Conservation (phyloP, 1,140 invertebrate species). For the Bombus vancouverensis region DNA sequence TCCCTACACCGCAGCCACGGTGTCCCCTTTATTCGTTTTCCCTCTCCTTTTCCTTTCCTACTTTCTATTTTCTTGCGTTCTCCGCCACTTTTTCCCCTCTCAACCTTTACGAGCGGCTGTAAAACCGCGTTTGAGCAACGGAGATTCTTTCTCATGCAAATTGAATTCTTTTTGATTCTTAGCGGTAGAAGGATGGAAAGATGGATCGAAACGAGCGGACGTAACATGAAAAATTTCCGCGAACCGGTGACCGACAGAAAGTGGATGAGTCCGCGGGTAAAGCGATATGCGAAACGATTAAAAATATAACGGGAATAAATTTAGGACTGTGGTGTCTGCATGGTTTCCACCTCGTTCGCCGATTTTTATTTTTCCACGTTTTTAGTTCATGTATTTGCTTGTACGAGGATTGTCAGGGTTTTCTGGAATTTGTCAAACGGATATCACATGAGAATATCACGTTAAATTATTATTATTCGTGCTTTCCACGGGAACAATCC, state of each 20-base stretch:
- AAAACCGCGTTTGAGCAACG: conserved; percentile 38
- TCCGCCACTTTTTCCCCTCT: background rate
- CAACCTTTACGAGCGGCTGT: conserved; percentile 32
- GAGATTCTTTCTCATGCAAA: conserved; percentile 49
- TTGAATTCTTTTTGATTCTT: conserved; percentile 46
- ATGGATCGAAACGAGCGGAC: background rate
- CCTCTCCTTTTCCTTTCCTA: background rate
- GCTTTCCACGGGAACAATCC: background rate
- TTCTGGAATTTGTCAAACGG: background rate
- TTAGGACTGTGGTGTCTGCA: background rate
- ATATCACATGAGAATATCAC: background rate
- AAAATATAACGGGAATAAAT: background rate
- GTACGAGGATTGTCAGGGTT: background rate
- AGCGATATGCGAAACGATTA: background rate
- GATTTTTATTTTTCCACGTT: background rate
- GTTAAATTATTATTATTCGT: background rate
- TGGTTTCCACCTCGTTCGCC: background rate
- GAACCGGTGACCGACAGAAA: background rate
- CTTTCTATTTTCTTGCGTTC: background rate
- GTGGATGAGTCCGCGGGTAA: background rate
- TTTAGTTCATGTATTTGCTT: background rate
- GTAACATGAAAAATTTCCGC: conserved; percentile 16
- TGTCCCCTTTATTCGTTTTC: background rate
- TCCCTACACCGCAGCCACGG: background rate
- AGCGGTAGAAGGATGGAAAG: too few relatives aligned